Conservation (phyloP, 1,140 invertebrate species). For the Pogonus chalceus region DNA sequence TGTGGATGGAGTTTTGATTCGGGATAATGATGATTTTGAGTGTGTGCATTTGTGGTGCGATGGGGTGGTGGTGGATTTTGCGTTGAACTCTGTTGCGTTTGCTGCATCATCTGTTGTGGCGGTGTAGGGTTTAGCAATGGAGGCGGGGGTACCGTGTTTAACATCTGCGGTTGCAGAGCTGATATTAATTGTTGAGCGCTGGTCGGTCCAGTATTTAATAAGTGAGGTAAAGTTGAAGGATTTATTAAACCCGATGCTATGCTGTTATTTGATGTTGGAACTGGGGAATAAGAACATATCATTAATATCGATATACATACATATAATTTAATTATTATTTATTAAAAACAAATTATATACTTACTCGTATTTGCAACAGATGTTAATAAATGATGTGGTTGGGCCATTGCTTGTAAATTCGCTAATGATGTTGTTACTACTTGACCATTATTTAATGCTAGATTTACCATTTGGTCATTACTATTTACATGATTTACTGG, state of each 20-base stretch:
- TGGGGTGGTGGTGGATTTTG: conserved; percentile 19
- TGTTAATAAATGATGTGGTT: conserved; percentile 48
- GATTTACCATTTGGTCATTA: conserved; percentile 71
- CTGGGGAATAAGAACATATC: conserved; percentile 24
- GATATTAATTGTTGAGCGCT: conserved; percentile 53
- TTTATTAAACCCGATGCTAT: conserved; percentile 43
- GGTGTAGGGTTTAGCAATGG: conserved; percentile 31
- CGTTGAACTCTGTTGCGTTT: conserved; percentile 2
- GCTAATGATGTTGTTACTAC: conserved; percentile 75
- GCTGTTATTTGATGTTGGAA: conserved; percentile 38
- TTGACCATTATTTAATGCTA: conserved; percentile 68
- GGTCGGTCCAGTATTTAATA: conserved; percentile 53
- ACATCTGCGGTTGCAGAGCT: conserved; percentile 49
- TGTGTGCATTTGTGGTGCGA: conserved; percentile 18
- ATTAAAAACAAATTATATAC: conserved; percentile 13
- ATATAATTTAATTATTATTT: too few relatives aligned
- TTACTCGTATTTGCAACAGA: conserved; percentile 33
- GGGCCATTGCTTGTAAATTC: conserved; percentile 68
- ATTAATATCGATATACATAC: too few relatives aligned
- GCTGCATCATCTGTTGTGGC: background rate
- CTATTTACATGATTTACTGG: conserved; percentile 73
- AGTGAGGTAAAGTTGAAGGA: conserved; percentile 51
- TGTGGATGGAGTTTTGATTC: conserved; percentile 24
- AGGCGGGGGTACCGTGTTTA: conserved; percentile 30
- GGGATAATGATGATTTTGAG: conserved; percentile 28